phyloP scores from a whole-genome alignment of 2,113 vertebrate species.

The Pseudorectes ferrugineus region DNA sequence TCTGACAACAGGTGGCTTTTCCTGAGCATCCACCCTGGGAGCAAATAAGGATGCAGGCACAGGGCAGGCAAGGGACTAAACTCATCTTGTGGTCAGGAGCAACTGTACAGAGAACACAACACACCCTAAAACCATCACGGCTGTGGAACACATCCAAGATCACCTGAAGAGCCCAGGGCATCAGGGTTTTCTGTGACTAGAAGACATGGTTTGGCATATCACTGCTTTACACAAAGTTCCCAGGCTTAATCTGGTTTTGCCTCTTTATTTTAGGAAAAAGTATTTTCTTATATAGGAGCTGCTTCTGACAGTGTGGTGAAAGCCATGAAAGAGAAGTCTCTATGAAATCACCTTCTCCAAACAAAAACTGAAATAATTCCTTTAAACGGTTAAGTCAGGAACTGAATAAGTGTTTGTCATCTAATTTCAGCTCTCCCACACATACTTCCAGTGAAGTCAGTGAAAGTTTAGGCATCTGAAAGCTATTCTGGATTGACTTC shows the following conservation, averaged over 20 bases:
- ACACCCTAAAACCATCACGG: neutral
- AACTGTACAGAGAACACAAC: neutral
- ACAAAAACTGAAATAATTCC: neutral
- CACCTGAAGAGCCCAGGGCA: neutral
- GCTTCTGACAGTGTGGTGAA: neutral
- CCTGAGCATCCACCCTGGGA: neutral
- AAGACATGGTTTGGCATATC: neutral
- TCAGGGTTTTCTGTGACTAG: neutral
- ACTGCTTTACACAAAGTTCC: neutral
- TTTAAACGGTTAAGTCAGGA: neutral
- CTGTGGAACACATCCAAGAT: neutral
- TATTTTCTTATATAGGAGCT: neutral
- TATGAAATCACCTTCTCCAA: neutral
- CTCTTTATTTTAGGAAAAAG: neutral
- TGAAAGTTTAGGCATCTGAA: neutral
- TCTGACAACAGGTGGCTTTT: neutral
- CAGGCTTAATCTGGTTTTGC: neutral
- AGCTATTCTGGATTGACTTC: neutral
- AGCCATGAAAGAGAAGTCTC: neutral
- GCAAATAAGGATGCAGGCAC: neutral
- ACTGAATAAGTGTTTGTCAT: neutral
- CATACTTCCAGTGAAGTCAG: neutral
- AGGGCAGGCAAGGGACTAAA: neutral
- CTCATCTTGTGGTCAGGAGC: neutral
- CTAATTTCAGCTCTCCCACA: slow-evolving; percentile 5